Percentiles rank a stretch among this genome's conserved stretches.
These are phyloP conservation scores for Sphenodon punctatus DNA, from an alignment of 2,797 vertebrate genomes.

Conservation along the genomic window DNA sequence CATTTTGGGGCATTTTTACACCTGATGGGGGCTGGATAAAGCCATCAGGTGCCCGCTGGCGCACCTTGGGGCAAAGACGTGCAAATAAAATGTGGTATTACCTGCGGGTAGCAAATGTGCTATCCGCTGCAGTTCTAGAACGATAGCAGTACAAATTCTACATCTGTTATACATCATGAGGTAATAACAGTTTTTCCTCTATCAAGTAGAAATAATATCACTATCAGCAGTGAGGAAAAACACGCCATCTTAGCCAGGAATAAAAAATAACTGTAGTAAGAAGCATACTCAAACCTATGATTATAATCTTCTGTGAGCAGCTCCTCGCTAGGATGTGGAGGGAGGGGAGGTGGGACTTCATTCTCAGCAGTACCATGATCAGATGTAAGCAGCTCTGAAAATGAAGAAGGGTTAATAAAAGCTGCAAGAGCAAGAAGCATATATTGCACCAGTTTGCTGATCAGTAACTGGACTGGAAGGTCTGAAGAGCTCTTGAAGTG, in stretches of 20 bases:
- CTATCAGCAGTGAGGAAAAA: background rate
- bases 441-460: constrained; percentile 38
- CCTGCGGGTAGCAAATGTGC: too few species aligned
- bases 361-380: constrained; percentile 71
- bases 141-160: background rate
- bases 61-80: too few species aligned
- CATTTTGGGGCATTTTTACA: too few species aligned
- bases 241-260: constrained; percentile 2
- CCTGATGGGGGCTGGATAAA: too few species aligned
- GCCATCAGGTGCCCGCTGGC: too few species aligned
- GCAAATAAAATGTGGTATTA: too few species aligned
- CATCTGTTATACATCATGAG: background rate
- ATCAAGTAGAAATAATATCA: background rate
- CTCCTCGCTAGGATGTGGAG: constrained; percentile 75
- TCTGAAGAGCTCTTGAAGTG: constrained; percentile 40
- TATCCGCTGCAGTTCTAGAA: too few species aligned
- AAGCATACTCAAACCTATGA: constrained; percentile 68
- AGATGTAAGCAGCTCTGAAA: constrained; percentile 64
- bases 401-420: constrained; percentile 42
- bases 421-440: background rate
- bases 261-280: background rate
- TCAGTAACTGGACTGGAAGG: constrained; percentile 37
- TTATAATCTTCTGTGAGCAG: constrained; percentile 71
- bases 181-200: background rate
- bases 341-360: constrained; percentile 74